Conservation (phyloP, 1,140 invertebrate species). For the Cydia fagiglandana region DNA sequence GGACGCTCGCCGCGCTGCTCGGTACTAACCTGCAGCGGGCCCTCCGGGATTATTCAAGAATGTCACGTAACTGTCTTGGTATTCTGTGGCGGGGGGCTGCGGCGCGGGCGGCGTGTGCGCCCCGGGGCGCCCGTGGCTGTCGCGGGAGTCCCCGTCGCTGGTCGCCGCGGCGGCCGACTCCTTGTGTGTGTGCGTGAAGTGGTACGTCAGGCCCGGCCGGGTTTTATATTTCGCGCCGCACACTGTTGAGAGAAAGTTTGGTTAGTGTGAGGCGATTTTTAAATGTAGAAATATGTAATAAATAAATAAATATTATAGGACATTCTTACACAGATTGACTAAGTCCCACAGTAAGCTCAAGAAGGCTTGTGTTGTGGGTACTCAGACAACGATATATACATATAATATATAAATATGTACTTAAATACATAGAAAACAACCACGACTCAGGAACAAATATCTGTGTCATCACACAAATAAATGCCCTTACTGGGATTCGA, state of each 20-base stretch:
- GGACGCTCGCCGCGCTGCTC: conserved; percentile 38
- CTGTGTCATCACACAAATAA: no score
- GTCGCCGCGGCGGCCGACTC: conserved; percentile 78
- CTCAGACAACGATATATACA: no score
- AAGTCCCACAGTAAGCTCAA: no score
- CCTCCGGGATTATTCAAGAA: conserved; percentile 83
- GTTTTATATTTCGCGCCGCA: conserved; percentile 99
- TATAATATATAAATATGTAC: no score
- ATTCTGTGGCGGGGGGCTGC: conserved; percentile 68
- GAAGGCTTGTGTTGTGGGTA: no score
- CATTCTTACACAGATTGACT: no score
- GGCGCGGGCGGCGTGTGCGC: conserved; percentile 52
- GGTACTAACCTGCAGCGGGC: conserved; percentile 50
- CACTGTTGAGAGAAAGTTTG: conserved; percentile 79
- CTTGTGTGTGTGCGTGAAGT: conserved; percentile 97
- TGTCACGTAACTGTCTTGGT: conserved; percentile 85
- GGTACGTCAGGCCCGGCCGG: conserved; percentile 96
- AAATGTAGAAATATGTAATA: no score
- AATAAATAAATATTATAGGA: no score
- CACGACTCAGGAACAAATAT: no score
- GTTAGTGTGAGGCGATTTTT: background rate
- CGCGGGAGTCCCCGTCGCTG: conserved; percentile 67
- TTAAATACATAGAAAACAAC: no score
- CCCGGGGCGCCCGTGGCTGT: conserved; percentile 57
- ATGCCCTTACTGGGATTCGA: no score